Conservation (phyloP, 2,888 invertebrate species). For the Agrenia bidenticulata region DNA sequence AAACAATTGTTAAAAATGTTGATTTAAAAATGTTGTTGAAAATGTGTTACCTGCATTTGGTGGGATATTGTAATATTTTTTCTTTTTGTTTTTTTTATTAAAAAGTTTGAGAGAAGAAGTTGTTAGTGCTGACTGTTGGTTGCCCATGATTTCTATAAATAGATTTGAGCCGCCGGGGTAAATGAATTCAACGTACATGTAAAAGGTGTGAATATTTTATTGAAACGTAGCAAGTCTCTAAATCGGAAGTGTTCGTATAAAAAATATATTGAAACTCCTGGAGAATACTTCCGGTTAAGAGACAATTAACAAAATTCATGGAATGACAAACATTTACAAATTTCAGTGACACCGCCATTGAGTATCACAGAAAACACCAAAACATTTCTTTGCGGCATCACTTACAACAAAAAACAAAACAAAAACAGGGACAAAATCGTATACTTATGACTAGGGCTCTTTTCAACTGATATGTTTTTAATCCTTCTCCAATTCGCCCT, state of each 20-base stretch:
- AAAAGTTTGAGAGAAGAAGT: neutral
- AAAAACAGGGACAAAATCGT: too few species aligned
- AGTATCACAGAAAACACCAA: too few species aligned
- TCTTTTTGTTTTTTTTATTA: conserved; percentile 2
- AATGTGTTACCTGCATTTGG: conserved; percentile 28
- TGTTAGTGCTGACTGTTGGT: conserved; percentile 3
- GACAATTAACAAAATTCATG: too few species aligned
- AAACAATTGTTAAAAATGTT: neutral
- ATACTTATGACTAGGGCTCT: too few species aligned
- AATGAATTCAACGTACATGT: conserved; percentile 43
- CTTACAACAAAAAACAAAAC: too few species aligned
- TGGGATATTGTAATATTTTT: conserved; percentile 24
- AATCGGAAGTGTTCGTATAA: too few species aligned
- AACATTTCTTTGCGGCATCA: too few species aligned
- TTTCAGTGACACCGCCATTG: too few species aligned
- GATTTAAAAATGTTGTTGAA: neutral
- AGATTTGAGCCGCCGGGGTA: neutral
- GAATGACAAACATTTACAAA: conserved; percentile 43
- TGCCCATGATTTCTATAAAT: neutral
- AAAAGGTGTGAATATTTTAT: conserved; percentile 56
- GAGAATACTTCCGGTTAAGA: too few species aligned
- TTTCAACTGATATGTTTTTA: too few species aligned
- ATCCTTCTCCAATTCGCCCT: too few species aligned
- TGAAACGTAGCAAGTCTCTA: conserved; percentile 57
- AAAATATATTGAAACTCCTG: too few species aligned